Conservation (phyloP, 2,888 invertebrate genomes). For the Clunio marinus region DNA sequence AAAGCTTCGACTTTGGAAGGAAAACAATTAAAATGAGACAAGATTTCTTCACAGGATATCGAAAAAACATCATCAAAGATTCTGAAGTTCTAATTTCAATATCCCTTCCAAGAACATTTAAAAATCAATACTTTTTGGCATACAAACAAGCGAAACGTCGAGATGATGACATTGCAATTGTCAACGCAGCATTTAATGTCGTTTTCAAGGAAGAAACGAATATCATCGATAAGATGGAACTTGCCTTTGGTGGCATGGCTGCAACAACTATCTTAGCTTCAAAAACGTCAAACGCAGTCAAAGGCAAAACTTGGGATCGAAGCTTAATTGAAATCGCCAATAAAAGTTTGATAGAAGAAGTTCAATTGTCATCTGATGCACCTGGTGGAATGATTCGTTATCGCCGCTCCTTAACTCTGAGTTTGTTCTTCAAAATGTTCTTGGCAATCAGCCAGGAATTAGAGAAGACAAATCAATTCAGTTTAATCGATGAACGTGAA, state of each 20-base stretch:
- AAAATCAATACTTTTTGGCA: slow-evolving; percentile 71
- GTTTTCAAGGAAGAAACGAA: slow-evolving; percentile 56
- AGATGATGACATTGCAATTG: slow-evolving; percentile 95
- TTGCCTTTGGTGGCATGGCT: slow-evolving; percentile 94
- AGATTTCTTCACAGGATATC: slow-evolving; percentile 80
- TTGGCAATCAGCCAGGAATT: slow-evolving; percentile 57
- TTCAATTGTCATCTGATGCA: slow-evolving; percentile 69
- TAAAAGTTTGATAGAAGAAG: slow-evolving; percentile 63
- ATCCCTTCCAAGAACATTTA: slow-evolving; percentile 67
- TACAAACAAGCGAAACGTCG: slow-evolving; percentile 88
- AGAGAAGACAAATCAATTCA: slow-evolving; percentile 43
- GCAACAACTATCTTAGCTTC: slow-evolving; percentile 73
- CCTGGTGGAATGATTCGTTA: slow-evolving; percentile 83
- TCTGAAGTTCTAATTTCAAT: slow-evolving; percentile 80
- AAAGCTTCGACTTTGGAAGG: slow-evolving; percentile 55
- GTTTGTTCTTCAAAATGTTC: slow-evolving; percentile 69
- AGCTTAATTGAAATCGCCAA: slow-evolving; percentile 59
- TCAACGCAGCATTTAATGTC: slow-evolving; percentile 79
- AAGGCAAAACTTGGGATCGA: slow-evolving; percentile 62
- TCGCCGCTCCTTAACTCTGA: slow-evolving; percentile 69
- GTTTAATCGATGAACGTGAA: slow-evolving; percentile 46
- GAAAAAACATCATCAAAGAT: slow-evolving; percentile 66
- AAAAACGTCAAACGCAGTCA: slow-evolving; percentile 59
- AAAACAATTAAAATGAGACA: slow-evolving; percentile 66
- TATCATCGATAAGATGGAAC: slow-evolving; percentile 58